Evolutionary conservation across 2,113 vertebrate genomes (phyloP), one percentile per base, ranked within the genome.

Genomic region (Rhea pennata): DNA sequence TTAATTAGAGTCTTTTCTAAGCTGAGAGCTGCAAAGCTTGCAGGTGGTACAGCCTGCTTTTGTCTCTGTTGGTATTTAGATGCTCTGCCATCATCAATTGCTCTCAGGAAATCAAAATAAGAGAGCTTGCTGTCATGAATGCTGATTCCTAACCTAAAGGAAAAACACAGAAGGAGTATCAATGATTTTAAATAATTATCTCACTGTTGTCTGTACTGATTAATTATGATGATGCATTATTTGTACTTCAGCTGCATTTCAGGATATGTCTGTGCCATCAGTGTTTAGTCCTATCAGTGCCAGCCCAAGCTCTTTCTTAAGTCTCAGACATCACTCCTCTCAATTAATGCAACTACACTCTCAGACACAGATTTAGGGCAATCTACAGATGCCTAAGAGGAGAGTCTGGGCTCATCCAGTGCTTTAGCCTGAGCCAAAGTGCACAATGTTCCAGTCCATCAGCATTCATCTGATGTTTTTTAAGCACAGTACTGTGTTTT

Each of bases 21-120:
- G 50, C 56, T 86, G 78, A 98, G 96, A 0, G 8, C 48, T 19
- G 97, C 73, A 78, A 97, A 96, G n/a, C 71, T 96, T 96, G 97
- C 48, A 2, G 91, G 95, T 40, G 29, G 22, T 9, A 39, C 27
- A 62, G 93, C 54, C 12, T 97, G 94, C 16, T 92, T 78, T 42
- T 93, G 93, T 58, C 33, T 91, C 36, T 91, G 83, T 72, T 84
- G 88, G 13, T 93, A 67, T 58, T 92, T 90, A 42, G 93, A 54
- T 6, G 88, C 62, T 89, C 82, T 90, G 78, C 93, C 92, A 61
- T 74, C 92, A 67, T 97, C 97, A 92, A 95, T 78, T 3, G 88
- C 94, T 95, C 93, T 97, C 94, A 98, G 75, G 88, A 98, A 98
- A 89, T 98, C 98, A 74, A 95, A 95, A 94, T 96, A 97, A 53